A percentile compares a stretch with the other conserved stretches of the same genome.
Evolutionary conservation across 2,888 invertebrate species (phyloP).

Genomic region (Argynnis bischoffii): DNA sequence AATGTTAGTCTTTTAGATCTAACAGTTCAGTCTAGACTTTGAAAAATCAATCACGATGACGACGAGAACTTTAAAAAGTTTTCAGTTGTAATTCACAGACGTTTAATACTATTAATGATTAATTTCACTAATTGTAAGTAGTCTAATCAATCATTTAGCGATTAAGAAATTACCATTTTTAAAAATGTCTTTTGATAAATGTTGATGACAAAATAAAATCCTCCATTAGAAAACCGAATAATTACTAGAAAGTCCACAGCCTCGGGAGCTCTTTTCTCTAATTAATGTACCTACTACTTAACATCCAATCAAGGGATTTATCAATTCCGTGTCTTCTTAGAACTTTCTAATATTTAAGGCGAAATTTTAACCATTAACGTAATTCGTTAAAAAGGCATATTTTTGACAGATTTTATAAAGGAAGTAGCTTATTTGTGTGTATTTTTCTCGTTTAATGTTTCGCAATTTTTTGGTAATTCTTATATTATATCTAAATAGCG

Average conservation of each 20-base stretch:
- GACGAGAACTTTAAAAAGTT: no score
- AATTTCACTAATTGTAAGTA: no score
- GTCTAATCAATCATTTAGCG: not conserved
- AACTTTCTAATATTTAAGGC: conserved; percentile 40
- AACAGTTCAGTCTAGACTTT: no score
- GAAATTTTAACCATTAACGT: conserved; percentile 22
- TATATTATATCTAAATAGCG: no score
- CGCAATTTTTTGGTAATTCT: no score
- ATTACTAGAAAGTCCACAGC: conserved; percentile 37
- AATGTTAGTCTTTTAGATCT: no score
- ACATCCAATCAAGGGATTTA: conserved; percentile 45
- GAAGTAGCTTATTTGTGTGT: not conserved
- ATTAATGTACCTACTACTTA: conserved; percentile 44
- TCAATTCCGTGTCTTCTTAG: conserved; percentile 41
- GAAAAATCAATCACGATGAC: no score
- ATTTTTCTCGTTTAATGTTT: no score
- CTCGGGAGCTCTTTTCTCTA: conserved; percentile 32
- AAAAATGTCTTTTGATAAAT: conserved; percentile 14
- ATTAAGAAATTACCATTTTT: conserved; percentile 13
- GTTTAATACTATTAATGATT: no score
- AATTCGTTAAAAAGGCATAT: conserved; percentile 13
- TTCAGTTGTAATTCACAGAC: no score
- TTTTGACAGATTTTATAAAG: conserved; percentile 6
- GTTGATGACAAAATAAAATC: conserved; percentile 36
- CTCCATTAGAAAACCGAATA: conserved; percentile 38